Evolutionary conservation across 2,888 invertebrate species (phyloP).

Genomic region (Gastrophysa polygoni): DNA sequence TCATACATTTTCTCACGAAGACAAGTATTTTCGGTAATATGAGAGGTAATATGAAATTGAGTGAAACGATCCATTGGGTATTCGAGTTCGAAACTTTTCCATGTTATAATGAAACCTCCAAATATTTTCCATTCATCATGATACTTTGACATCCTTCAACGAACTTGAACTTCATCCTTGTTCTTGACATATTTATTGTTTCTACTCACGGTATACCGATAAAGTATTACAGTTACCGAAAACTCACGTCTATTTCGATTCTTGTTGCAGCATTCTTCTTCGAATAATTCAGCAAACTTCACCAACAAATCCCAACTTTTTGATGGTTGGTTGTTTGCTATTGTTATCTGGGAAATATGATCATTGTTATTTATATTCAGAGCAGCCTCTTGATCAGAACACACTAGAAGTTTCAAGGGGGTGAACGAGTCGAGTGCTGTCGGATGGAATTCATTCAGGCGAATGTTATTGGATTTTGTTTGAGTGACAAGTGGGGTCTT

Average conservation of each 20-base stretch:
- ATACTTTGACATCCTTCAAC: background rate
- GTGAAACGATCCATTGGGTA: too few relatives aligned
- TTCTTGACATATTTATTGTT: background rate
- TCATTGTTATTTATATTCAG: constrained; percentile 29
- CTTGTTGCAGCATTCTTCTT: background rate
- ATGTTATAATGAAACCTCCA: too few relatives aligned
- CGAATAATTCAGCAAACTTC: background rate
- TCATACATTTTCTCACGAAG: too few relatives aligned
- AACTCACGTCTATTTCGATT: background rate
- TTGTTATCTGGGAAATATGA: constrained; percentile 21
- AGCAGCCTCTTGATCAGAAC: constrained; percentile 26
- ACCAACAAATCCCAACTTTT: constrained; percentile 22
- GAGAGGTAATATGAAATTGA: too few relatives aligned
- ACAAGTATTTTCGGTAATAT: too few relatives aligned
- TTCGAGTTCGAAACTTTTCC: too few relatives aligned
- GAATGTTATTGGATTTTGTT: background rate
- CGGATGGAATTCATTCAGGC: background rate
- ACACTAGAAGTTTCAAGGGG: constrained; percentile 16
- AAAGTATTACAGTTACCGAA: background rate
- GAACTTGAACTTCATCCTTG: background rate
- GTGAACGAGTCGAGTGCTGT: background rate
- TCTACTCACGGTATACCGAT: background rate
- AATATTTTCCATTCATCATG: too few relatives aligned
- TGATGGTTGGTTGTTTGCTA: constrained; percentile 14
- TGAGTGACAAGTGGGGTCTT: background rate